Base-by-base conservation (phyloP, 2,888 invertebrate species). In the Sinohyriopsis cumingii region DNA sequence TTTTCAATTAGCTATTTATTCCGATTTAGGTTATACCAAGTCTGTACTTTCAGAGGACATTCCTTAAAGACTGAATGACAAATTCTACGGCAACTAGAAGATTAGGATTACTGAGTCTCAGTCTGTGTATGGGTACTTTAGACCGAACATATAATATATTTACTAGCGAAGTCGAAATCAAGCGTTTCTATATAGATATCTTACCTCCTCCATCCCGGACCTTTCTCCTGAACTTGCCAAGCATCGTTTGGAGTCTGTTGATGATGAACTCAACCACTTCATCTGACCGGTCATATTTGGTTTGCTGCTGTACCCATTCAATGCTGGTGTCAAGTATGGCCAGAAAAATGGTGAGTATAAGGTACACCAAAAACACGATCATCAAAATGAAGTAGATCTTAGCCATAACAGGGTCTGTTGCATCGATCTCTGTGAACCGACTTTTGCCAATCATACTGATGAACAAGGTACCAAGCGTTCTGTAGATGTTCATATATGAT, bases 381-480 rank as follows among this genome's bases (percentile, higher is more conserved):
- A 81, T 82, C 1, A 79, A 71, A 65, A 80, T 73, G 71, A 84
- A 85, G 69, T 83, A 85, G 45, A 84, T 73, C 64, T 81, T 80
- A 20, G 81, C 79, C 70, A 82, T 74, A 1, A 81, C 62, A 18
- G 80, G 80, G 54, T 77, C 77, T 3, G 77, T 75, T 6, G 71
- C 70, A 19, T 80, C 78, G n/a, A 82, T 77, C 57, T 82, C 78
- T 3, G 74, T 77, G 66, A 84, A 84, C 55, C 79, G 71, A 55
- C 82, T 78, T 61, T 83, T 82, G 3, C 85, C 85, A 12, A 86
- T 78, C 72, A 86, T 78, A 33, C 81, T 81, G 24, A 82, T 79
- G 65, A 86, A 83, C 20, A 84, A 66, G 15, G 83, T 82, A 2
- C 78, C 79, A 71, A 83, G 68, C 15, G 81, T 70, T 15, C 72